phyloP scores from a whole-genome alignment of 1,140 invertebrate species.

The Brachionus koreanus region DNA sequence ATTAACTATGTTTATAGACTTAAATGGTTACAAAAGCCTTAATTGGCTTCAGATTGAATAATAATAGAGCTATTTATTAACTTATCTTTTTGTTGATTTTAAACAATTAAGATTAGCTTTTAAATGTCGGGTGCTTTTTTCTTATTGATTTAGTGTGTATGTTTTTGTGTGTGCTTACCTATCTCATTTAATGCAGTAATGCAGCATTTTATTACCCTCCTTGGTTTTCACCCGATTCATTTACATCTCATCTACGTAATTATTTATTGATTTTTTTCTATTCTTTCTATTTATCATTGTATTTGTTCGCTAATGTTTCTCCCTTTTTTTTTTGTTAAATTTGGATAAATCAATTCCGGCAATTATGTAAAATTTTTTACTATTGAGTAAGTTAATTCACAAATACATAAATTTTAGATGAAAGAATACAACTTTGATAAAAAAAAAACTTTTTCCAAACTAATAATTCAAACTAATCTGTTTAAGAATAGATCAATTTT shows the following conservation, averaged over 20 bases:
- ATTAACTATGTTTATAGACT: slow-evolving; percentile 8
- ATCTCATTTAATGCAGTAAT: background rate
- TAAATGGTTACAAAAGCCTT: background rate
- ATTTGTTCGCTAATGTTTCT: background rate
- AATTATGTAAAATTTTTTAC: background rate
- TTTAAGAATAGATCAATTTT: too few relatives aligned
- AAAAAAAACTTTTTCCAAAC: too few relatives aligned
- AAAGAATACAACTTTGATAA: too few relatives aligned
- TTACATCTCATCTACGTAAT: background rate
- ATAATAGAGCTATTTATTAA: background rate
- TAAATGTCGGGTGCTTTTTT: too few relatives aligned
- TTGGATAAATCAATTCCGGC: background rate
- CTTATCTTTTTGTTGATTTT: background rate
- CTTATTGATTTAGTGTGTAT: too few relatives aligned
- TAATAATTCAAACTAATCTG: too few relatives aligned
- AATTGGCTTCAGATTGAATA: background rate
- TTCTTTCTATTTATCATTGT: background rate
- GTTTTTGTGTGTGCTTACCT: background rate
- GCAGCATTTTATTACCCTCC: background rate
- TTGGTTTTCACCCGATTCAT: background rate
- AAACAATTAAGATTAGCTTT: background rate
- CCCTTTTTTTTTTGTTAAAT: background rate
- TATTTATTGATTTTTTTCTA: background rate
- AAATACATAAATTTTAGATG: too few relatives aligned
- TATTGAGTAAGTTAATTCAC: background rate